Base-by-base conservation (phyloP, 2,888 invertebrate species). In the Xylota sylvarum region DNA sequence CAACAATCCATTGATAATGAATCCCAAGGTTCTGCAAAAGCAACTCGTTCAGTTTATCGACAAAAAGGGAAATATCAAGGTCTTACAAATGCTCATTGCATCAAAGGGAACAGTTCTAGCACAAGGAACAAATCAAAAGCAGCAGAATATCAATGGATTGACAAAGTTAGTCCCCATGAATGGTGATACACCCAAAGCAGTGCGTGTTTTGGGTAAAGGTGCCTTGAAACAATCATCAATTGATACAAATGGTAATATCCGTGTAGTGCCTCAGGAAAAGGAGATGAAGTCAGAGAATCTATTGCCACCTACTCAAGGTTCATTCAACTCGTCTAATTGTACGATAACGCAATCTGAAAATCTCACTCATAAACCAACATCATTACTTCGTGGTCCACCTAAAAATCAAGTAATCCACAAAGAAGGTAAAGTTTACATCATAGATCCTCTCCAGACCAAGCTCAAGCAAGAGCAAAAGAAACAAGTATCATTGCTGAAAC, bases 391-490 rank as follows among this genome's bases (percentile, higher is more conserved):
- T 67, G 86, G 86, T 9, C 74, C 86, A 5, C 70, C 43, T 0
- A 86, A 88, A 72, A 91, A 92, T 67, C 89, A 91, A 0, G 90
- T 92, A 1, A 90, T 92, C 30, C 90, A 91, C 76, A 92, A 91
- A 65, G 92, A 91, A 37, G 93, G 93, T 1, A 92, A 92, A 89
- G 89, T 93, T 5, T 92, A 90, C 73, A 90, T 93, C 14, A 91
- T 92, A 19, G 92, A 92, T 89, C 92, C 92, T 0, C 50, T 90
- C 60, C 92, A 92, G 86, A 89, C 90, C 2, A 92, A 91, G 87
- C 87, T 92, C 0, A 92, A 91, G 60, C 91, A 92, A 79, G 89
- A 90, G 9, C 90, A 89, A 4, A 89, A 87, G 58, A 91, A 92
- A 62, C 92, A 92, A 77, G 89, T 91, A 37, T 92, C 92, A 2